A percentile compares a stretch with the other conserved stretches of the same genome.
Conservation (phyloP, 2,888 invertebrate species). For the Hemithea aestivaria region DNA sequence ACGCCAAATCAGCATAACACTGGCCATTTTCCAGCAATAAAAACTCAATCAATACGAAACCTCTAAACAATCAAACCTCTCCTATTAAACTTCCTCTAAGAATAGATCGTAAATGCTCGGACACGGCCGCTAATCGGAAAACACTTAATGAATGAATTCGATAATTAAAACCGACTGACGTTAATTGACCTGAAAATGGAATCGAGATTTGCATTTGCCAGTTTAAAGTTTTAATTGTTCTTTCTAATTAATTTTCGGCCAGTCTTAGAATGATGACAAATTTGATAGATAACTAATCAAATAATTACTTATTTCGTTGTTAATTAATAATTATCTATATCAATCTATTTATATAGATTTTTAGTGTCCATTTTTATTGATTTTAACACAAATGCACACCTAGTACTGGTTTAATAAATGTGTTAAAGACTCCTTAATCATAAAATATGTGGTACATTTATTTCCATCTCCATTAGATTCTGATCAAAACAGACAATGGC, state of each 20-base stretch:
- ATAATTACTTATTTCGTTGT: no score
- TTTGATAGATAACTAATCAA: no score
- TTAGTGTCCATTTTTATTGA: background rate
- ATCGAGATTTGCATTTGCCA: conserved; percentile 46
- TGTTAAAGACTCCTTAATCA: no score
- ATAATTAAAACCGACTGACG: conserved; percentile 67
- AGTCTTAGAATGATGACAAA: background rate
- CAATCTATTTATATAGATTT: no score
- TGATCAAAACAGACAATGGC: no score
- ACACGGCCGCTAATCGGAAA: conserved; percentile 74
- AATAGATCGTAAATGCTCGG: conserved; percentile 58
- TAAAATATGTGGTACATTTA: no score
- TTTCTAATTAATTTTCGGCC: conserved; percentile 3
- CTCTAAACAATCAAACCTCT: conserved; percentile 69
- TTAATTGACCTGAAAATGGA: conserved; percentile 76
- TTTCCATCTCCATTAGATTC: no score
- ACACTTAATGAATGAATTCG: conserved; percentile 72
- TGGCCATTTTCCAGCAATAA: conserved; percentile 34
- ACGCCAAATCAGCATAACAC: background rate
- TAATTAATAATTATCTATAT: no score
- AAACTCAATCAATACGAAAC: conserved; percentile 60
- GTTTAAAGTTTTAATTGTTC: conserved; percentile 14
- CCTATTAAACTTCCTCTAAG: conserved; percentile 41
- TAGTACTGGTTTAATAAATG: no score
- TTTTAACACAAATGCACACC: no score